Percentiles rank a stretch among this genome's conserved stretches.
Evolutionary conservation across 1,140 invertebrate genomes (phyloP).

Genomic region (Solenopsis fugax): DNA sequence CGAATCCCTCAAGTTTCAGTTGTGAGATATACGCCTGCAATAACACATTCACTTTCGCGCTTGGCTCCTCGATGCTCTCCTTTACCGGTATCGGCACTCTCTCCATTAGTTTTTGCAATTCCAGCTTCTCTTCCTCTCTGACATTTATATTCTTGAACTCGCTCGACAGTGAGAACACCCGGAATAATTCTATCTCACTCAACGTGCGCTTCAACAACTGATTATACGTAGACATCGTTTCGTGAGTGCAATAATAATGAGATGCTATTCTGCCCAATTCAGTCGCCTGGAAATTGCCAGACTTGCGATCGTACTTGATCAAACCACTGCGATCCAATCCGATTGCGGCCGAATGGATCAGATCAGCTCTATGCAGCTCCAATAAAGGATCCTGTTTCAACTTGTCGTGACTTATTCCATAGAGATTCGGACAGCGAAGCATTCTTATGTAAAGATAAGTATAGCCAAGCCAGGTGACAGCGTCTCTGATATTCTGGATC

Average conservation of each 20-base stretch:
- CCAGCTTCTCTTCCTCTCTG: constrained; percentile 99
- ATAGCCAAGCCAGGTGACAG: constrained; percentile 98
- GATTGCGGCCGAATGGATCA: constrained; percentile 98
- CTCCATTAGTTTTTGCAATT: constrained; percentile 98
- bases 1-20: constrained; percentile 99
- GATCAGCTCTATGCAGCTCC: constrained; percentile 96
- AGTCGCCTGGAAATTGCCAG: constrained; percentile 96
- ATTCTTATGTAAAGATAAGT: constrained; percentile 98
- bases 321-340: constrained; percentile 96
- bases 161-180: constrained; percentile 99
- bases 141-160: constrained; percentile 98
- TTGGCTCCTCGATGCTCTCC: constrained; percentile 99
- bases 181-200: constrained; percentile 98
- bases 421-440: constrained; percentile 94
- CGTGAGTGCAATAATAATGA: constrained; percentile 99
- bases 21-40: constrained; percentile 99
- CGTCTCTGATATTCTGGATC: constrained; percentile 97
- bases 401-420: constrained; percentile 95
- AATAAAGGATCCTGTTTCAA: constrained; percentile 93
- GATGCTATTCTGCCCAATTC: constrained; percentile 99
- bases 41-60: constrained; percentile 98
- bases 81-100: constrained; percentile 99
- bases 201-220: constrained; percentile 98
- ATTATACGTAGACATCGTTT: constrained; percentile 99
- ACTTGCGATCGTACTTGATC: constrained; percentile 98